Evolutionary conservation across 2,888 invertebrate species (phyloP).

Genomic region (Spodoptera littoralis): DNA sequence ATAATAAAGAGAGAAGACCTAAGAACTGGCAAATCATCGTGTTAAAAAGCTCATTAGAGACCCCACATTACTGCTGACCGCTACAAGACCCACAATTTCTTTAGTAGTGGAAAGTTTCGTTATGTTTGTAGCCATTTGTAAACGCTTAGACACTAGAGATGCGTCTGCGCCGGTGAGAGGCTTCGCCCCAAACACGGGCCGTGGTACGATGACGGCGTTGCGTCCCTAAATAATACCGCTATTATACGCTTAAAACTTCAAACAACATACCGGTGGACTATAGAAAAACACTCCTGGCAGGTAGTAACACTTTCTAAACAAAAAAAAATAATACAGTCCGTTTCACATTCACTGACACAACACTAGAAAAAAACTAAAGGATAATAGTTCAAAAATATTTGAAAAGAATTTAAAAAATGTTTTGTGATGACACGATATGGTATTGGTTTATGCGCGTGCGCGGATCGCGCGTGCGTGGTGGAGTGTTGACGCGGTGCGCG

Average conservation of each 20-base stretch:
- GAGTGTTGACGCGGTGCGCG: conserved; percentile 70
- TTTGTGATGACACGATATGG: conserved; percentile 55
- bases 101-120: conserved; percentile 53
- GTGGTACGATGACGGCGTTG: conserved; percentile 48
- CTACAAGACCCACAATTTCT: conserved; percentile 27
- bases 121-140: conserved; percentile 38
- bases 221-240: conserved; percentile 76
- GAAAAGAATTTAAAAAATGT: conserved; percentile 13
- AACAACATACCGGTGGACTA: conserved; percentile 76
- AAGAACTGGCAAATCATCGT: conserved; percentile 13
- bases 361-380: conserved; percentile 39
- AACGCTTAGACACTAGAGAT: conserved; percentile 39
- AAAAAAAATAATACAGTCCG: conserved; percentile 51
- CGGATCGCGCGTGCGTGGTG: conserved; percentile 57
- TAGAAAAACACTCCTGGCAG: conserved; percentile 74
- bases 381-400: conserved; percentile 21
- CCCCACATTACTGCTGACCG: conserved; percentile 17
- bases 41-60: conserved; percentile 35
- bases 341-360: conserved; percentile 59
- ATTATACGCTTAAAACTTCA: conserved; percentile 65
- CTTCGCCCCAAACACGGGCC: conserved; percentile 31
- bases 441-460: conserved; percentile 43
- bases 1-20: neutral
- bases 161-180: conserved; percentile 42
- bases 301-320: conserved; percentile 74